Evolutionary conservation across 1,140 invertebrate genomes (phyloP).

Genomic region (Dinoponera quadriceps): DNA sequence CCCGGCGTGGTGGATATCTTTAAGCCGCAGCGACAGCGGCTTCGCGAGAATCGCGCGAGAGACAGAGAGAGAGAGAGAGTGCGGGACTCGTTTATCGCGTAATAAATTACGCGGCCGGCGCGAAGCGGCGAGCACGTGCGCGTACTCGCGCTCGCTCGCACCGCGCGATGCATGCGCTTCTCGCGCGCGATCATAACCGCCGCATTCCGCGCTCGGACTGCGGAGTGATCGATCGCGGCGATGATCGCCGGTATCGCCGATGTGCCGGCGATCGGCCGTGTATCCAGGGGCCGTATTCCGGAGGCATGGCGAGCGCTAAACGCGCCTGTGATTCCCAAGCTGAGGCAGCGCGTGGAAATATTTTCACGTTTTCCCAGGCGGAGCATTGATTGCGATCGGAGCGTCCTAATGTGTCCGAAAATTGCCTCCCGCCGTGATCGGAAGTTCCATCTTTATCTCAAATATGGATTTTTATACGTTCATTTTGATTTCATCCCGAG

Average conservation of each 20-base stretch:
- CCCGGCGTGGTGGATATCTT: slow-evolving; percentile 4
- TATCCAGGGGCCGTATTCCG: neutral
- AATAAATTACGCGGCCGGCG: slow-evolving; percentile 72
- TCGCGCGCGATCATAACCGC: neutral
- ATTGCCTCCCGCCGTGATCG: no score
- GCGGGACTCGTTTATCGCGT: slow-evolving; percentile 70
- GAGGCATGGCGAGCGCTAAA: no score
- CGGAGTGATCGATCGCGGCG: slow-evolving; percentile 54
- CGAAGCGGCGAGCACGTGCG: slow-evolving; percentile 51
- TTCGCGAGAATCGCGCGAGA: neutral
- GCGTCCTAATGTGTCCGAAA: no score
- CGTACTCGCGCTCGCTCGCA: no score
- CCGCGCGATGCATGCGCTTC: slow-evolving; percentile 17
- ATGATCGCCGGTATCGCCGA: slow-evolving; percentile 7
- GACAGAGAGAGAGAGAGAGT: neutral
- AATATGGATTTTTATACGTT: no score
- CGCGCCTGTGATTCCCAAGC: no score
- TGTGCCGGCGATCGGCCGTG: neutral
- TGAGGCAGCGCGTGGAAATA: no score
- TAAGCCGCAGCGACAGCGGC: slow-evolving; percentile 23
- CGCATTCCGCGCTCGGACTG: slow-evolving; percentile 39
- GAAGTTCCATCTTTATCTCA: no score
- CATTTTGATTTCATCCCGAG: no score
- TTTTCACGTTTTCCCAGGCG: no score
- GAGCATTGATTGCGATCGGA: no score